Percentiles rank a stretch among this genome's conserved stretches.
phyloP scores from a whole-genome alignment of 2,113 vertebrate species.

The Podiceps cristatus region DNA sequence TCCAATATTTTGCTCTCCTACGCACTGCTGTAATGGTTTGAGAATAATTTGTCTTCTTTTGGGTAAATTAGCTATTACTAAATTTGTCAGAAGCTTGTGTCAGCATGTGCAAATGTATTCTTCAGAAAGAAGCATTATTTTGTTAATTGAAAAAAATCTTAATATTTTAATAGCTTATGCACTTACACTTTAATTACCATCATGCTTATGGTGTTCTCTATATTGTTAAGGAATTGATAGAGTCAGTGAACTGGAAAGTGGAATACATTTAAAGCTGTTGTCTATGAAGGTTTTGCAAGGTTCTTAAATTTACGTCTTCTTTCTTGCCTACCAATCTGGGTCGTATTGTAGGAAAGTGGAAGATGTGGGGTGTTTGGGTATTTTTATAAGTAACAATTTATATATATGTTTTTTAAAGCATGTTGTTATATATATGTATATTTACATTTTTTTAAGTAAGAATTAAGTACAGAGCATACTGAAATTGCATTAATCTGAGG shows the following conservation, averaged over 20 bases:
- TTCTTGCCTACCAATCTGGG: neutral
- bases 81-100: neutral
- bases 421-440: neutral
- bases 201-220: neutral
- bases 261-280: neutral
- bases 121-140: neutral
- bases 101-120: neutral
- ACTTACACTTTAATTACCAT: neutral
- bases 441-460: neutral
- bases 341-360: neutral
- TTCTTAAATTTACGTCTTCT: neutral
- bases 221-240: neutral
- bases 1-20: neutral
- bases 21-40: neutral
- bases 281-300: neutral
- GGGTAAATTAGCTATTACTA: neutral
- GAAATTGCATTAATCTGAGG: neutral
- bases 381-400: neutral
- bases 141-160: neutral
- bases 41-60: neutral
- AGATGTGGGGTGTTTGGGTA: neutral
- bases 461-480: neutral
- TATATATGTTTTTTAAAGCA: neutral
- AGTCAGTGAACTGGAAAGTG: neutral
- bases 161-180: neutral